A percentile compares a stretch with the other conserved stretches of the same genome.
phyloP scores from a whole-genome alignment of 2,797 vertebrate genomes.

The Clarias pachynema region DNA sequence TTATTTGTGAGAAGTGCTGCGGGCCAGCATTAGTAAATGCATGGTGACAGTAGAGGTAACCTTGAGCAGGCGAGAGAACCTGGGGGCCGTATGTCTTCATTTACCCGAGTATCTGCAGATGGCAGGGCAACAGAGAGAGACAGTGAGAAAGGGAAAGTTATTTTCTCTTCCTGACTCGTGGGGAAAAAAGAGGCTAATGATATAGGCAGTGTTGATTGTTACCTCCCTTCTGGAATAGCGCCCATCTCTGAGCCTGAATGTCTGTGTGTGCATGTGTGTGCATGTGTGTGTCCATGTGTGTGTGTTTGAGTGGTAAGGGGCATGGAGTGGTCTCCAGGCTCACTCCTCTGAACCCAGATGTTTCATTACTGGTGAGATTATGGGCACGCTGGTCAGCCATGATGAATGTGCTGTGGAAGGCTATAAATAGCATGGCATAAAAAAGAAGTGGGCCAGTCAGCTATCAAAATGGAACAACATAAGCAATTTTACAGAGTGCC shows the following conservation, averaged over 20 bases:
- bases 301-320: slow-evolving; percentile 38
- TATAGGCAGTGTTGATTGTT: slow-evolving; percentile 79
- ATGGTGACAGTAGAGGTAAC: slow-evolving; percentile 84
- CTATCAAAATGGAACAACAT: slow-evolving; percentile 34
- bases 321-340: slow-evolving; percentile 35
- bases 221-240: slow-evolving; percentile 73
- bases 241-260: slow-evolving; percentile 44
- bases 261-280: slow-evolving; percentile 36
- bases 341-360: slow-evolving; percentile 53
- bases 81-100: slow-evolving; percentile 83
- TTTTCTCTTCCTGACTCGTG: slow-evolving; percentile 77
- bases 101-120: slow-evolving; percentile 81
- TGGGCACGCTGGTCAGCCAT: slow-evolving; percentile 45
- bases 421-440: slow-evolving; percentile 51
- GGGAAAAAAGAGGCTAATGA: slow-evolving; percentile 78
- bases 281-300: slow-evolving; percentile 46
- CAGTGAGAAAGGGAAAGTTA: slow-evolving; percentile 64
- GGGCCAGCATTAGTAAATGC: slow-evolving; percentile 77
- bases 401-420: slow-evolving; percentile 51
- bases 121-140: slow-evolving; percentile 64
- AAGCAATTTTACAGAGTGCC: slow-evolving; percentile 19
- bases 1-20: slow-evolving; percentile 69
- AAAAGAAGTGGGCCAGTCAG: slow-evolving; percentile 48
- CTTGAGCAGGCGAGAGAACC: slow-evolving; percentile 78
- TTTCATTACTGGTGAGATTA: slow-evolving; percentile 59